These are phyloP conservation scores for Zalophus californianus DNA, from an alignment of 2,797 vertebrate species.

Conservation along the genomic window DNA sequence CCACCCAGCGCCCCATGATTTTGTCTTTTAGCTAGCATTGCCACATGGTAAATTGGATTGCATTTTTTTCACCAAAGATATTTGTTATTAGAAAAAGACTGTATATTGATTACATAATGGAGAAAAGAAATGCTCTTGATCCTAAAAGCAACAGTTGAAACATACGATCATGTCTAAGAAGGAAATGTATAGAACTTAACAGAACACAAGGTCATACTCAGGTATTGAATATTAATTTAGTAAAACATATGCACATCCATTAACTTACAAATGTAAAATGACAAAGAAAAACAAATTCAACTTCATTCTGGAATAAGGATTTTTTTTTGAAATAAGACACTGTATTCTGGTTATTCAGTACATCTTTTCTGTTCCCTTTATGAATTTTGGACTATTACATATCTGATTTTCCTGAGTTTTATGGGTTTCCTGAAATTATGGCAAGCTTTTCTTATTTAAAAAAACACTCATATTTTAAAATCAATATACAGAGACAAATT, in stretches of 20 bases:
- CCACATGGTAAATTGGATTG: not conserved
- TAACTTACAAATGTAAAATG: not conserved
- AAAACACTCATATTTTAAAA: not conserved
- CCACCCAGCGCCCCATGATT: not conserved
- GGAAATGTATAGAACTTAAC: not conserved
- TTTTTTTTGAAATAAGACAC: not conserved
- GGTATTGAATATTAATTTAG: not conserved
- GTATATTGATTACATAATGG: not conserved
- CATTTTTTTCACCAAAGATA: not conserved
- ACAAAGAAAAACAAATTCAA: not conserved
- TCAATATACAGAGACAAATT: not conserved
- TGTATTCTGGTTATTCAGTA: not conserved
- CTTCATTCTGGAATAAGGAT: not conserved
- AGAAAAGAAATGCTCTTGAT: not conserved
- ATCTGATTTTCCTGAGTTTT: not conserved
- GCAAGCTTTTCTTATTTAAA: not conserved
- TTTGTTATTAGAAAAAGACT: constrained; percentile 4
- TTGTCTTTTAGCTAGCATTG: not conserved
- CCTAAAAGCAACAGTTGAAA: not conserved
- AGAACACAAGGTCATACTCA: not conserved
- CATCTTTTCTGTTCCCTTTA: not conserved
- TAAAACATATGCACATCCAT: not conserved
- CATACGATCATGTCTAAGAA: not conserved
- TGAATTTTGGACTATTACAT: not conserved
- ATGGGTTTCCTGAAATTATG: not conserved